Conservation (phyloP, 2,888 invertebrate genomes). For the Lasioglossum malachurum region DNA sequence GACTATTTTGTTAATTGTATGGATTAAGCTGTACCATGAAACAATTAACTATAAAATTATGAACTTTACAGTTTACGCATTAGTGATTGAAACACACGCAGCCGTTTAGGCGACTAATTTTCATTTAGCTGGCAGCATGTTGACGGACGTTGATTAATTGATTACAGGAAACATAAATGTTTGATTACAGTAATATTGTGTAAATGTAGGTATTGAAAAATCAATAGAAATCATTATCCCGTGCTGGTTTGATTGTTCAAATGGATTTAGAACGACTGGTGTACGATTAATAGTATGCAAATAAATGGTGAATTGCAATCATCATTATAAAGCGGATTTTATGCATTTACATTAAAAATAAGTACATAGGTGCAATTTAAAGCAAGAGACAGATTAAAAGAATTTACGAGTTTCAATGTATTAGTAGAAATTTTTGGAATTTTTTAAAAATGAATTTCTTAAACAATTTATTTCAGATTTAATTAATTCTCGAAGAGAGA, state of each 20-base stretch:
- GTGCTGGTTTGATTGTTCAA: not conserved
- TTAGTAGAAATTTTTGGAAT: no score
- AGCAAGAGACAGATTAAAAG: no score
- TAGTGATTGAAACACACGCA: not conserved
- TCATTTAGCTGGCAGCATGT: not conserved
- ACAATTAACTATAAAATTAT: slow-evolving; percentile 7
- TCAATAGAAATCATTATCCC: not conserved
- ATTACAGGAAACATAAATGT: slow-evolving; percentile 16
- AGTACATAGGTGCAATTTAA: no score
- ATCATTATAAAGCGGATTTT: no score
- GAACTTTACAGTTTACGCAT: slow-evolving; percentile 1
- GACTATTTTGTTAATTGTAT: not conserved
- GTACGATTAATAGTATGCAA: not conserved
- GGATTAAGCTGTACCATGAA: not conserved
- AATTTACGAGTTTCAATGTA: no score
- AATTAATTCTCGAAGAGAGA: not conserved
- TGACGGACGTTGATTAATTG: slow-evolving; percentile 6
- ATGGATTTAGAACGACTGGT: not conserved
- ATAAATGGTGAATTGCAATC: not conserved
- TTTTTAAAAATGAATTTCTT: not conserved
- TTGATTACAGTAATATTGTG: slow-evolving; percentile 5
- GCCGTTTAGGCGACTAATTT: not conserved
- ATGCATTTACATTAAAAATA: no score
- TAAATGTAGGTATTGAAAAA: not conserved
- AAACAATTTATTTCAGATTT: not conserved